Percentiles rank a stretch among this genome's conserved stretches.
phyloP scores from a whole-genome alignment of 2,888 invertebrate genomes.

The Aleiodes alternator region DNA sequence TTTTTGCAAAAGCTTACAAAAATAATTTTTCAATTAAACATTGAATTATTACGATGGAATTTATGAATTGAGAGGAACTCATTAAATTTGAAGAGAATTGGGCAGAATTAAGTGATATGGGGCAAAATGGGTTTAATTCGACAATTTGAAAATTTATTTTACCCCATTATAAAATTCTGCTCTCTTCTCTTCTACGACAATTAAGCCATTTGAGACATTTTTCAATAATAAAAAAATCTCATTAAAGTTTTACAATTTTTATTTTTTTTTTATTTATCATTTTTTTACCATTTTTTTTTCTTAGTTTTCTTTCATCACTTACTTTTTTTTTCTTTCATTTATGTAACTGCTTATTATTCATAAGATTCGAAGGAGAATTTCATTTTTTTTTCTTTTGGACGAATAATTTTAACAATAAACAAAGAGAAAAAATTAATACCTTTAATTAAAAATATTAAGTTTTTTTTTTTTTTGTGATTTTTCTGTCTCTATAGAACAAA shows the following conservation, averaged over 20 bases:
- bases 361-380: slow-evolving; percentile 34
- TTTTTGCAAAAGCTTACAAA: no score
- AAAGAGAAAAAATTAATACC: slow-evolving; percentile 19
- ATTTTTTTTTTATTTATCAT: background rate
- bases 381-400: background rate
- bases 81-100: no score
- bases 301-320: slow-evolving; percentile 8
- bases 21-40: no score
- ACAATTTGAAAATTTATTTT: background rate
- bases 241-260: slow-evolving; percentile 42
- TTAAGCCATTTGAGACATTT: background rate
- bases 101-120: no score
- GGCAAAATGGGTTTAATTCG: background rate
- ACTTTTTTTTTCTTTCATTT: background rate
- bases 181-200: no score
- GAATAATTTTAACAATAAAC: slow-evolving; percentile 9
- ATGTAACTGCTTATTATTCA: slow-evolving; percentile 29
- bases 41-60: no score
- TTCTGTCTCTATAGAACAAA: background rate
- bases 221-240: slow-evolving; percentile 8
- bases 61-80: no score
- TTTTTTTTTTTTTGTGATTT: slow-evolving; percentile 19
- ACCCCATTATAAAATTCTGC: no score
- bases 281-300: slow-evolving; percentile 22
- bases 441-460: slow-evolving; percentile 22